Percentiles rank a stretch among this genome's conserved stretches.
Evolutionary conservation across 2,113 vertebrate species (phyloP).

Genomic region (Rhinolophus sinicus): DNA sequence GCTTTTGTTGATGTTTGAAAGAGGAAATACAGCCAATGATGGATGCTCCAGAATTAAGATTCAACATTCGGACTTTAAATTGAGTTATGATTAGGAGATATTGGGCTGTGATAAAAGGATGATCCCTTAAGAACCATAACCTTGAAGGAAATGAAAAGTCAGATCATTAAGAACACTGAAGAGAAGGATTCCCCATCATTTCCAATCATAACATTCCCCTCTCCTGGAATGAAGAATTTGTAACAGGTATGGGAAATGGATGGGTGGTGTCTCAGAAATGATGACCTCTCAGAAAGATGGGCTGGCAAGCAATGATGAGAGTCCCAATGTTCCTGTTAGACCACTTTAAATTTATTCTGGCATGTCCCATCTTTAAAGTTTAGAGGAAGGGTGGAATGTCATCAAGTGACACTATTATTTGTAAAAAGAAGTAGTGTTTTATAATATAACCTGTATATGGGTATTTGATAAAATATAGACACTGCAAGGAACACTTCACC

Average conservation of each 20-base stretch:
- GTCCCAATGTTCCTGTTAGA: not conserved
- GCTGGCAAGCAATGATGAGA: not conserved
- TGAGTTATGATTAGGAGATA: constrained; percentile 60
- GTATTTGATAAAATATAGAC: constrained; percentile 36
- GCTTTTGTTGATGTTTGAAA: constrained; percentile 9
- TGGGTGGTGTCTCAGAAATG: constrained; percentile 21
- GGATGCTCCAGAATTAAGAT: constrained; percentile 12
- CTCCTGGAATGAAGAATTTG: constrained; percentile 49
- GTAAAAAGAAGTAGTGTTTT: constrained; percentile 20
- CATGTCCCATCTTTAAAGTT: constrained; percentile 16
- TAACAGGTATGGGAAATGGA: constrained; percentile 56
- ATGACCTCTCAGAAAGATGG: constrained; percentile 12
- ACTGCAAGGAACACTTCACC: not conserved
- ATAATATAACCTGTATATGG: not conserved
- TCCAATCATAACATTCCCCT: constrained; percentile 37
- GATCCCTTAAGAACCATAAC: constrained; percentile 70
- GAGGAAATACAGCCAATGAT: constrained; percentile 39
- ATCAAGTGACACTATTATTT: constrained; percentile 14
- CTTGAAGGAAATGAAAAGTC: constrained; percentile 64
- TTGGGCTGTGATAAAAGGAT: constrained; percentile 53
- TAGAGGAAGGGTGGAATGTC: constrained; percentile 30
- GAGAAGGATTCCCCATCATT: constrained; percentile 63
- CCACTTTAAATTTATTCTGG: constrained; percentile 31
- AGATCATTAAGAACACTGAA: constrained; percentile 53
- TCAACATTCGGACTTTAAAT: constrained; percentile 69